Conservation (phyloP, 1,140 invertebrate species). For the Nasonia giraulti region DNA sequence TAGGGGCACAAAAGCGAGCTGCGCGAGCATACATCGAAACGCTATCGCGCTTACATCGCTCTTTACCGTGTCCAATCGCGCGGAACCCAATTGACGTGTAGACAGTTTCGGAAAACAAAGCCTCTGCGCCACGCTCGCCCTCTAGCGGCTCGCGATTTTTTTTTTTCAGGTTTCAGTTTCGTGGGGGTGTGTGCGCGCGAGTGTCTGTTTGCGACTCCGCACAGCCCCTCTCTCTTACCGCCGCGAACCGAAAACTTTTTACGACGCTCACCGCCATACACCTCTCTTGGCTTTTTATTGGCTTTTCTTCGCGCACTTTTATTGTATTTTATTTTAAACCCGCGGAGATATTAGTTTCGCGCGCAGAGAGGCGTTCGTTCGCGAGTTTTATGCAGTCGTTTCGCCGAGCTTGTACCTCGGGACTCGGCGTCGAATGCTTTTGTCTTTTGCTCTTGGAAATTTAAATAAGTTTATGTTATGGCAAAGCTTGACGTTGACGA, state of each 20-base stretch:
- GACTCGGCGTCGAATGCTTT: background rate
- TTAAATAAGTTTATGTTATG: constrained; percentile 22
- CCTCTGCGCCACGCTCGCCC: background rate
- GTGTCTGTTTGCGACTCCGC: background rate
- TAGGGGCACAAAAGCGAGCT: constrained; percentile 50
- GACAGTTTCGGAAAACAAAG: constrained; percentile 48
- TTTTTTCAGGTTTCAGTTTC: background rate
- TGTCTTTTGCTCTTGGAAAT: constrained; percentile 4
- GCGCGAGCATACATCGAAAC: background rate
- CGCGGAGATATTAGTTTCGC: constrained; percentile 31
- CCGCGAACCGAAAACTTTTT: constrained; percentile 29
- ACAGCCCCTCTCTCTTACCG: background rate
- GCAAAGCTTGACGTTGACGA: background rate
- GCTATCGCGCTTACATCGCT: constrained; percentile 56
- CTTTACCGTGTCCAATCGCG: constrained; percentile 53
- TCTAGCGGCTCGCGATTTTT: background rate
- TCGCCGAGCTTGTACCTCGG: background rate
- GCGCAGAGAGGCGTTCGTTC: background rate
- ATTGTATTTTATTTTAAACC: constrained; percentile 39
- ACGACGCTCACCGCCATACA: background rate
- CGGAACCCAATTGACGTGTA: constrained; percentile 41
- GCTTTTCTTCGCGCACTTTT: constrained; percentile 34
- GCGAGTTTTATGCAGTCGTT: constrained; percentile 35
- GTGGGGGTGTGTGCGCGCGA: background rate
- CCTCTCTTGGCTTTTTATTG: constrained; percentile 38